Evolutionary conservation across 2,888 invertebrate species (phyloP).

Genomic region (Caenorhabditis wallacei): DNA sequence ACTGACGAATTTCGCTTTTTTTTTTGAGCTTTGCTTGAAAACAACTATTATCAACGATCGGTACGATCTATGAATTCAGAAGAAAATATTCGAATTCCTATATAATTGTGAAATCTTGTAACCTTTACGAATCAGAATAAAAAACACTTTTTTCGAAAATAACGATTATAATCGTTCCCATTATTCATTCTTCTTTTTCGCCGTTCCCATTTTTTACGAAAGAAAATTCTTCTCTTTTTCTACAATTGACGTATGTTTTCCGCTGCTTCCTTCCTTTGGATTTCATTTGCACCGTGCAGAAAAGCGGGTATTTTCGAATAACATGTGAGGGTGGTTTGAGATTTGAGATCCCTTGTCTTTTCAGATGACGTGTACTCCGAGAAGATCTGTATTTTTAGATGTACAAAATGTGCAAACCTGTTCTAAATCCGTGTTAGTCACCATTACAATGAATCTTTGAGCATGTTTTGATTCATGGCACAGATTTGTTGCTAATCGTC

Average conservation of each 20-base stretch:
- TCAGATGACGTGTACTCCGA: slow-evolving; percentile 18
- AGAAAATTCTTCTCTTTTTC: slow-evolving; percentile 29
- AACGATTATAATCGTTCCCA: slow-evolving; percentile 23
- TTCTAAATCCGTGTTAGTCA: slow-evolving; percentile 32
- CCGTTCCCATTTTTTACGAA: slow-evolving; percentile 27
- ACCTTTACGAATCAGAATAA: background rate
- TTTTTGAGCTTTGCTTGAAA: slow-evolving; percentile 17
- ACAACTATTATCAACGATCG: slow-evolving; percentile 20
- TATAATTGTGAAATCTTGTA: too few species aligned
- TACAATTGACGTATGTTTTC: slow-evolving; percentile 63
- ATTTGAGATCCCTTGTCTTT: slow-evolving; percentile 15
- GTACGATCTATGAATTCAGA: slow-evolving; percentile 10
- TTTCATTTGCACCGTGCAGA: slow-evolving; percentile 52
- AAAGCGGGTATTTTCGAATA: slow-evolving; percentile 53
- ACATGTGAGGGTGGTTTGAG: slow-evolving; percentile 38
- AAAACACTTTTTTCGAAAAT: slow-evolving; percentile 1
- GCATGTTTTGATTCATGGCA: slow-evolving; percentile 50
- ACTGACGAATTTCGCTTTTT: slow-evolving; percentile 1
- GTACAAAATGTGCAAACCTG: background rate
- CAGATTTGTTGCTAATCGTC: slow-evolving; percentile 43
- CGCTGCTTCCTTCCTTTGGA: slow-evolving; percentile 33
- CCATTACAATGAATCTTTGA: slow-evolving; percentile 61
- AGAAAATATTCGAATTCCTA: too few species aligned
- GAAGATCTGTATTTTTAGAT: slow-evolving; percentile 4
- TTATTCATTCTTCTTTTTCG: slow-evolving; percentile 28